Percentiles rank a stretch among this genome's conserved stretches.
phyloP scores from a whole-genome alignment of 2,888 invertebrate species.

The Holacanthella duospinosa region DNA sequence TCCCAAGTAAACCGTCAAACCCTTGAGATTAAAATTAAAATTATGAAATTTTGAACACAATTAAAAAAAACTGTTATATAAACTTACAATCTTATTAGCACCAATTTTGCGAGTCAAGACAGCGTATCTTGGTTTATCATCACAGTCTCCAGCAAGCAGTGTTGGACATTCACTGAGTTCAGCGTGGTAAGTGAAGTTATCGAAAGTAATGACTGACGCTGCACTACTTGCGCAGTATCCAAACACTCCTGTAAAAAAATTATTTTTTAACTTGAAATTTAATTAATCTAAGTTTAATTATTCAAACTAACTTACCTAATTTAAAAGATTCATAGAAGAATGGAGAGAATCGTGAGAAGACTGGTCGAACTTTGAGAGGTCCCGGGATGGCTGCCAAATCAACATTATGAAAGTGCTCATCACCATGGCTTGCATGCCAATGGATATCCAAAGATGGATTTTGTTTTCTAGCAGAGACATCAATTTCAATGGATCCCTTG shows the following conservation, averaged over 20 bases:
- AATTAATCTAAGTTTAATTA: not conserved
- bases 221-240: constrained; percentile 36
- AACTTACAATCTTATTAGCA: constrained; percentile 33
- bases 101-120: constrained; percentile 32
- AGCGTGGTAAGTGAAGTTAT: constrained; percentile 36
- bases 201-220: constrained; percentile 35
- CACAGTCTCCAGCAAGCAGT: constrained; percentile 34
- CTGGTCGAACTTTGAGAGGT: constrained; percentile 26
- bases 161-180: constrained; percentile 36
- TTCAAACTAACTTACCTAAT: too few relatives aligned
- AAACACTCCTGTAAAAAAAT: too few relatives aligned
- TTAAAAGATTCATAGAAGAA: constrained; percentile 23
- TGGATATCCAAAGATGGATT: constrained; percentile 33
- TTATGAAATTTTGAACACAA: not conserved
- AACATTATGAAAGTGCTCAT: constrained; percentile 36
- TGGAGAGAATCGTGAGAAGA: constrained; percentile 34
- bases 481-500: constrained; percentile 27
- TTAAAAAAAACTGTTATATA: not conserved
- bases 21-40: constrained; percentile 15
- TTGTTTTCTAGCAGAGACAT: constrained; percentile 25
- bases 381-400: constrained; percentile 33
- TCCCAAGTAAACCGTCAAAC: constrained; percentile 33
- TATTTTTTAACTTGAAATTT: too few relatives aligned
- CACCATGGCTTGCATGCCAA: constrained; percentile 32
- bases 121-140: constrained; percentile 32